Conservation (phyloP, 2,888 invertebrate genomes). For the Sturmia bella region DNA sequence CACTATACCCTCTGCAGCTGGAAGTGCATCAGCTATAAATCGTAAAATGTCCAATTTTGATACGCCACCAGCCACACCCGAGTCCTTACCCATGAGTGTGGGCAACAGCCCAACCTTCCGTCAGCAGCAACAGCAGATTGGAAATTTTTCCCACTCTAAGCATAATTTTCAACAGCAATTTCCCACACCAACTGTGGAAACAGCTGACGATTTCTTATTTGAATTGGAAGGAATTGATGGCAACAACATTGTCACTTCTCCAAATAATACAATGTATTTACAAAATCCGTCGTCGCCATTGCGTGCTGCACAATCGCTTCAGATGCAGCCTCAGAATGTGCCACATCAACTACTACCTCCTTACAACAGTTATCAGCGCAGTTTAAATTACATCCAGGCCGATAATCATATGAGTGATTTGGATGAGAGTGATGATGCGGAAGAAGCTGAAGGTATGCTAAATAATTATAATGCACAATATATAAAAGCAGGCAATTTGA, state of each 20-base stretch:
- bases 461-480: not conserved
- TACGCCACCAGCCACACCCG: slow-evolving; percentile 82
- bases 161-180: slow-evolving; percentile 71
- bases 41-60: slow-evolving; percentile 81
- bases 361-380: slow-evolving; percentile 62
- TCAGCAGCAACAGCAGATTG: slow-evolving; percentile 75
- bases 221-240: slow-evolving; percentile 86
- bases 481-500: no score
- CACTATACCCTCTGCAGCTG: slow-evolving; percentile 46
- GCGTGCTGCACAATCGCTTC: slow-evolving; percentile 35
- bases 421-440: slow-evolving; percentile 88
- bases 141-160: slow-evolving; percentile 51
- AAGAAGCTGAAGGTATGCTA: slow-evolving; percentile 89
- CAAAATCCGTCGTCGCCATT: slow-evolving; percentile 66
- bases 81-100: slow-evolving; percentile 82
- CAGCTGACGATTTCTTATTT: slow-evolving; percentile 88
- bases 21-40: slow-evolving; percentile 45
- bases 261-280: slow-evolving; percentile 52
- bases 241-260: not conserved
- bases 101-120: slow-evolving; percentile 82
- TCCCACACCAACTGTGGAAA: slow-evolving; percentile 72
- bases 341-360: slow-evolving; percentile 52
- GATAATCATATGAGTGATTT: slow-evolving; percentile 83
- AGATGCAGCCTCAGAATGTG: slow-evolving; percentile 64
- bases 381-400: slow-evolving; percentile 54